Base-by-base conservation (phyloP, 1,140 invertebrate species). In the Wasmannia auropunctata region DNA sequence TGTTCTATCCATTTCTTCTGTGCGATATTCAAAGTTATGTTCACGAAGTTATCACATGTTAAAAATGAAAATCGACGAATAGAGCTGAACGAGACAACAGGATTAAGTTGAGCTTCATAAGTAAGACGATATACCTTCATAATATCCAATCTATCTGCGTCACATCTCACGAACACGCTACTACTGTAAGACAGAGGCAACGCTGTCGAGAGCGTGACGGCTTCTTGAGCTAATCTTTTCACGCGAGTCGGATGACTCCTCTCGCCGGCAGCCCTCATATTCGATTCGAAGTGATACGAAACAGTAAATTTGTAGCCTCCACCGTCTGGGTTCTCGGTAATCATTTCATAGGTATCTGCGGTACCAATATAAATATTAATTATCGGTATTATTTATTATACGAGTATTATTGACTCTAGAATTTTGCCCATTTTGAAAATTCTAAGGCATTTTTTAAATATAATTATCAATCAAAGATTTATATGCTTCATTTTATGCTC, bases 161-260 rank as follows among this genome's bases (percentile, higher is more conserved):
- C 99, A 95, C 98, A 99, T 87, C 99, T 96, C 70, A 99, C 98
- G 96, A 99, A 99, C 63, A 99, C 98, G 88, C 98, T 98, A 92
- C 98, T 99, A 93, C 98, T 98, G 91, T 98, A 98, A 28, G 98
- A 99, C 25, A 99, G 96, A 74, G 99, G 99, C 86, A 99, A 95
- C 70, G 98, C 98, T 74, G 98, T 99, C 63, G 98, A 98, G n/a
- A 99, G 96, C 14, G 98, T 99, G 37, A 99, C 98, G 77, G 98
- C 97, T 95, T 99, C 99, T 95, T 99, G 99, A 34, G 99, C 99
- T 22, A 99, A 96, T 22, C 99, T 96, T 94, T 99, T 98, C 84
- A 99, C 98, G 85, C 99, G 96, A 11, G 97, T 96, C 22, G 98
- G 97, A 95, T 98, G 98, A 85, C 97, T 97, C 60, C 98, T 96